A percentile compares a stretch with the other conserved stretches of the same genome.
phyloP scores from a whole-genome alignment of 2,113 vertebrate genomes.

The Oncorhynchus nerka region DNA sequence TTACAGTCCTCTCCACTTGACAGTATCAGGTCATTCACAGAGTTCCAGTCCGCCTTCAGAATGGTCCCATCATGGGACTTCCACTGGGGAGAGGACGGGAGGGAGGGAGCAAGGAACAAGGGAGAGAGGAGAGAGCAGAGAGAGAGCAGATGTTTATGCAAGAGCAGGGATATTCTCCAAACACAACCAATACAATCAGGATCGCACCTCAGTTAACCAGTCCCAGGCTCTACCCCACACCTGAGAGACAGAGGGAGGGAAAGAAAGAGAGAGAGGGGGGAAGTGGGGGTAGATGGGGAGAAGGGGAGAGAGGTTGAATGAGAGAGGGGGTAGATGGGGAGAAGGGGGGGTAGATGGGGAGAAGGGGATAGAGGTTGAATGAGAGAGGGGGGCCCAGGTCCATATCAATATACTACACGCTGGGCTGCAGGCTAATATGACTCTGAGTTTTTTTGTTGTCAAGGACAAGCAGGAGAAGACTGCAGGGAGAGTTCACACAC shows the following conservation, averaged over 20 bases:
- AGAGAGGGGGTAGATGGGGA: too few species aligned
- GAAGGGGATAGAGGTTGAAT: too few species aligned
- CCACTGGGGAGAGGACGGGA: conserved; percentile 77
- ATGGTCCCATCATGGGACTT: conserved; percentile 94
- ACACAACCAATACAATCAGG: neutral
- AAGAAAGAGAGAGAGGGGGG: neutral
- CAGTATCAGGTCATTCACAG: conserved; percentile 90
- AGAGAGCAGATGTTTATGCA: neutral
- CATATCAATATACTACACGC: too few species aligned
- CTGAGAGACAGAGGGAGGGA: neutral
- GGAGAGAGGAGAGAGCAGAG: neutral
- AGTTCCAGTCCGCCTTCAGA: conserved; percentile 96
- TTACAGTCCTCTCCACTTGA: conserved; percentile 97
- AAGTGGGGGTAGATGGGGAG: neutral
- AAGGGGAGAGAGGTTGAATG: too few species aligned
- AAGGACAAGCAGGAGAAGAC: too few species aligned
- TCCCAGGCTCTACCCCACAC: too few species aligned
- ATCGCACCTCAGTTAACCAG: neutral
- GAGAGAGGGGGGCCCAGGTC: neutral
- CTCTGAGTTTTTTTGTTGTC: too few species aligned
- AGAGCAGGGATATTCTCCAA: too few species aligned
- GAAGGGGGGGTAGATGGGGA: too few species aligned
- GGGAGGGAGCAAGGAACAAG: neutral
- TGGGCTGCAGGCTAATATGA: too few species aligned
- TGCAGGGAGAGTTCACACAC: too few species aligned